Conservation (phyloP, 1,140 invertebrate species). For the Drosophila sp. region DNA sequence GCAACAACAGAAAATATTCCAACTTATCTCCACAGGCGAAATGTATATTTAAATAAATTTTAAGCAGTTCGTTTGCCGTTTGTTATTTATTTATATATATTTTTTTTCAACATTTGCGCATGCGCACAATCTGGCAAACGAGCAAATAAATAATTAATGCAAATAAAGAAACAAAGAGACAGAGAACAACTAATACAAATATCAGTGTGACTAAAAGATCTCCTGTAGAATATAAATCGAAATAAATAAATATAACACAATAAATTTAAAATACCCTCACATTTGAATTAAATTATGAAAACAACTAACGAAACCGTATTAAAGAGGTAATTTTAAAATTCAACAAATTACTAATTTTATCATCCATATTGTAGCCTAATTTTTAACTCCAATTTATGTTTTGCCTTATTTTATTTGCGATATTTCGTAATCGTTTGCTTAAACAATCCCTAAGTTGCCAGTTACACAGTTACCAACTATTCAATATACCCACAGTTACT, state of each 20-base stretch:
- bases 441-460: slow-evolving; percentile 11
- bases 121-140: slow-evolving; percentile 77
- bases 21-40: slow-evolving; percentile 52
- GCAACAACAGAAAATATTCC: slow-evolving; percentile 39
- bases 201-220: slow-evolving; percentile 2
- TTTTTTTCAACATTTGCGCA: slow-evolving; percentile 72
- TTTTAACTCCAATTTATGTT: too few species aligned
- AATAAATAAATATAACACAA: background rate
- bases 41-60: slow-evolving; percentile 78
- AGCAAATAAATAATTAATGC: slow-evolving; percentile 83
- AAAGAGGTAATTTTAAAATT: too few species aligned
- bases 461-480: background rate
- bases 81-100: slow-evolving; percentile 39
- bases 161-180: slow-evolving; percentile 71
- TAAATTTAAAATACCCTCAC: too few species aligned
- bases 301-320: too few species aligned
- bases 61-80: slow-evolving; percentile 65
- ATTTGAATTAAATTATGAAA: too few species aligned
- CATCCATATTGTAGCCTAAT: too few species aligned
- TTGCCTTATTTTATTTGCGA: too few species aligned
- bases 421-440: too few species aligned
- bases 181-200: slow-evolving; percentile 30
- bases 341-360: too few species aligned
- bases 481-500: slow-evolving; percentile 11
- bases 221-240: slow-evolving; percentile 24